Percentiles rank a stretch among this genome's conserved stretches.
phyloP scores from a whole-genome alignment of 2,113 vertebrate genomes.

The Ophthalmolycus amberensis region DNA sequence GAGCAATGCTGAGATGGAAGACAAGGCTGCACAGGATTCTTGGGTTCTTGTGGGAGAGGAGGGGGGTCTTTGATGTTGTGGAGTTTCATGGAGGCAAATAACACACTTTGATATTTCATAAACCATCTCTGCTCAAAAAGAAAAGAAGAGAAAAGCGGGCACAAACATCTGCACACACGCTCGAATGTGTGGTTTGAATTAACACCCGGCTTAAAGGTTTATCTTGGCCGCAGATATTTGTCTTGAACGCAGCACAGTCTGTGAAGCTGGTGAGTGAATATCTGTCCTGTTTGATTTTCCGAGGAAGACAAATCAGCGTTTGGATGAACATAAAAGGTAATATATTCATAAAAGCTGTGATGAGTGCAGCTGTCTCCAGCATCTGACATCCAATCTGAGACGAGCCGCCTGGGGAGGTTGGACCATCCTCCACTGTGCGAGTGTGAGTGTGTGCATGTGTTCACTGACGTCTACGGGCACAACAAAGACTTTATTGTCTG shows the following conservation, averaged over 20 bases:
- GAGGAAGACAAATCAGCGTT: conserved; percentile 78
- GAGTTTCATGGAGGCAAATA: conserved; percentile 76
- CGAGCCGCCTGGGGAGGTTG: conserved; percentile 63
- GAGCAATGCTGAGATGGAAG: conserved; percentile 63
- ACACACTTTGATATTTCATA: conserved; percentile 80
- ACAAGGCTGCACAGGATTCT: conserved; percentile 55
- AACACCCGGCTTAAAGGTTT: conserved; percentile 46
- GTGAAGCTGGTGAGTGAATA: conserved; percentile 47
- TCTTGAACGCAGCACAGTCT: conserved; percentile 27
- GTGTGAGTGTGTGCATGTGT: conserved; percentile 21
- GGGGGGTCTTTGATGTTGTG: conserved; percentile 75
- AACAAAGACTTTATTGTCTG: conserved; percentile 35
- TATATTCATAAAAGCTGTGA: conserved; percentile 84
- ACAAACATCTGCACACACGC: conserved; percentile 50
- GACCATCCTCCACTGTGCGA: conserved; percentile 55
- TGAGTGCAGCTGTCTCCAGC: conserved; percentile 83
- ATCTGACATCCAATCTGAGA: conserved; percentile 82
- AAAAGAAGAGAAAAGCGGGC: not conserved
- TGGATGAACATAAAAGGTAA: conserved; percentile 78
- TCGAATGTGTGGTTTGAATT: conserved; percentile 44
- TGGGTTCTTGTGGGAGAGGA: conserved; percentile 67
- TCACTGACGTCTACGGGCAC: conserved; percentile 22
- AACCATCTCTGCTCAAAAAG: conserved; percentile 55
- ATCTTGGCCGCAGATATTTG: conserved; percentile 57
- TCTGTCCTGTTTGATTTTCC: conserved; percentile 71